Conservation (phyloP, 2,888 invertebrate species). For the Troides aeacus region DNA sequence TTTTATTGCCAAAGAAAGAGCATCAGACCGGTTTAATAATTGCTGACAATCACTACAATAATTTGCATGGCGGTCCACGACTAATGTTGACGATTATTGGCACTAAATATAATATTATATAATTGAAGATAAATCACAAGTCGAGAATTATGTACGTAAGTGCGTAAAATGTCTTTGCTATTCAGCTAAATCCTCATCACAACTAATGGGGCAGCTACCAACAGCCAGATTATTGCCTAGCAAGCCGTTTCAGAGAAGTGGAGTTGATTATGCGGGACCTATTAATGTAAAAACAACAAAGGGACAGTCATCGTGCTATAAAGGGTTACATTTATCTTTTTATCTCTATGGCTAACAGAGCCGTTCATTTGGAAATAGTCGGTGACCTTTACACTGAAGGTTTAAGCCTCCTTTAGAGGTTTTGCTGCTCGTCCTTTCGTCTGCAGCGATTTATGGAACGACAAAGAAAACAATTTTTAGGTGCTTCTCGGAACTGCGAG, state of each 20-base stretch:
- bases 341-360: too few relatives aligned
- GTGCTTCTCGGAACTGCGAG: too few relatives aligned
- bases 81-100: conserved; percentile 19
- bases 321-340: too few relatives aligned
- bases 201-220: conserved; percentile 35
- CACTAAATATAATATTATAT: conserved; percentile 26
- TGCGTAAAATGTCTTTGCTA: neutral
- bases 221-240: conserved; percentile 31
- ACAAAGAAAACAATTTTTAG: too few relatives aligned
- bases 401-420: too few relatives aligned
- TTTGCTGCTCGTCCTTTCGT: too few relatives aligned
- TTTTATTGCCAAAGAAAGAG: conserved; percentile 29
- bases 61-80: conserved; percentile 26
- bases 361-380: too few relatives aligned
- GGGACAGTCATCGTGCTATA: neutral
- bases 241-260: conserved; percentile 33
- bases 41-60: conserved; percentile 29
- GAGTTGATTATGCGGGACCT: conserved; percentile 35
- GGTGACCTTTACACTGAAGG: too few relatives aligned
- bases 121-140: conserved; percentile 12
- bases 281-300: conserved; percentile 30
- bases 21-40: conserved; percentile 28
- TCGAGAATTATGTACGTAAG: neutral
- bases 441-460: too few relatives aligned
- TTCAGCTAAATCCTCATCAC: neutral